Evolutionary conservation across 1,140 invertebrate genomes (phyloP).

Genomic region (Chelonus insularis): DNA sequence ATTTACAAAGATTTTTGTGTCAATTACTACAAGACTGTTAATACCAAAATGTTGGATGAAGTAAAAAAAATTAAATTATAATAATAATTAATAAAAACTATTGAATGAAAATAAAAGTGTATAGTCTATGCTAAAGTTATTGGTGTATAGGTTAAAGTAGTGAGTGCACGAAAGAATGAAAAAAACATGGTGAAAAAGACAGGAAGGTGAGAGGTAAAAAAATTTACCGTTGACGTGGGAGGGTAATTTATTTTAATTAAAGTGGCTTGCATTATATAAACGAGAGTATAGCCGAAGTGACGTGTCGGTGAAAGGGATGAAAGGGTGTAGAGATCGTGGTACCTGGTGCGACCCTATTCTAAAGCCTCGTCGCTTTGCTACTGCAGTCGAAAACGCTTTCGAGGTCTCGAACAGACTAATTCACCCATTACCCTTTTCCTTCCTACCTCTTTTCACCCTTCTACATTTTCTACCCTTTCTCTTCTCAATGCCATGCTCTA

Average conservation of each 20-base stretch:
- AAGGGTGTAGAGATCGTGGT: conserved; percentile 45
- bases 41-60: too few relatives aligned
- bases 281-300: conserved; percentile 35
- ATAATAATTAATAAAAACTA: too few relatives aligned
- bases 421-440: conserved; percentile 42
- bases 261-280: conserved; percentile 59
- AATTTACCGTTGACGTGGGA: conserved; percentile 36
- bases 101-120: conserved; percentile 15
- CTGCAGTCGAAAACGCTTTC: conserved; percentile 15
- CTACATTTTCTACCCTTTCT: conserved; percentile 25
- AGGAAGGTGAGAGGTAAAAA: conserved; percentile 27
- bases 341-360: conserved; percentile 36
- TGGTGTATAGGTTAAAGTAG: too few relatives aligned
- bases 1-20: too few relatives aligned
- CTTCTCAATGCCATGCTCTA: conserved; percentile 14
- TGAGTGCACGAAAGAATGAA: conserved; percentile 28
- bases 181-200: conserved; percentile 8
- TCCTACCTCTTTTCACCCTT: conserved; percentile 15
- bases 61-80: too few relatives aligned
- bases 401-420: conserved; percentile 52
- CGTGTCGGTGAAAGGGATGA: conserved; percentile 52
- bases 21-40: too few relatives aligned
- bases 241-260: conserved; percentile 62
- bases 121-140: too few relatives aligned
- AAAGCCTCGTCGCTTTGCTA: conserved; percentile 27